Evolutionary conservation across 2,888 invertebrate genomes (phyloP).

Genomic region (Cerastis leucographa): DNA sequence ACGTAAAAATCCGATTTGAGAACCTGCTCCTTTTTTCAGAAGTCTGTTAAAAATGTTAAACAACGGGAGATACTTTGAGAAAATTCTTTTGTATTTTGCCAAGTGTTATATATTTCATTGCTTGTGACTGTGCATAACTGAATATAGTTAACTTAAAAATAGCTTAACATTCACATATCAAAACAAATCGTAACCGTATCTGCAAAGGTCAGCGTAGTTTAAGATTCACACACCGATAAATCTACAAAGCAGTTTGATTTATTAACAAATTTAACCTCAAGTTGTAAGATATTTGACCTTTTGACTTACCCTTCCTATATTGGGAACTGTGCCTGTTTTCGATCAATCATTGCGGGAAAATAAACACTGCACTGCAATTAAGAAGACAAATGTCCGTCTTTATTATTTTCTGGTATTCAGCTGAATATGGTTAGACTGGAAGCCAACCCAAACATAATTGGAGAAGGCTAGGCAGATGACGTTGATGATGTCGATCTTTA

Average conservation of each 20-base stretch:
- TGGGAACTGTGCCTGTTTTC: neutral
- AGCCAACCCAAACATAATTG: no score
- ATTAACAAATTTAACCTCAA: constrained; percentile 34
- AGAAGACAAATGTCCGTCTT: no score
- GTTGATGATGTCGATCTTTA: no score
- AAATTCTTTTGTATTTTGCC: neutral
- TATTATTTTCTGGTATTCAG: no score
- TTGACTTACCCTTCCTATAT: neutral
- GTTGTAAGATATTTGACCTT: constrained; percentile 18
- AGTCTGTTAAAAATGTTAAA: no score
- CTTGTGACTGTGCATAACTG: neutral
- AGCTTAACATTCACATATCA: neutral
- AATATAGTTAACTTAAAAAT: neutral
- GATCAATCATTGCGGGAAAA: no score
- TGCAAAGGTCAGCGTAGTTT: constrained; percentile 15
- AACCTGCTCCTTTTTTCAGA: no score
- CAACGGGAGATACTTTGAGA: neutral
- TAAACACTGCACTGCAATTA: no score
- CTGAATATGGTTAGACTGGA: no score
- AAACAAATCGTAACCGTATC: constrained; percentile 8
- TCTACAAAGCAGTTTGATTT: constrained; percentile 43
- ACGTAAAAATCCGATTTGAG: no score
- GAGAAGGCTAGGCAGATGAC: no score
- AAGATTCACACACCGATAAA: constrained; percentile 47
- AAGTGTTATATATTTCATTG: neutral